Base-by-base conservation (phyloP, 2,113 vertebrate species). In the Irena cyanogastra region DNA sequence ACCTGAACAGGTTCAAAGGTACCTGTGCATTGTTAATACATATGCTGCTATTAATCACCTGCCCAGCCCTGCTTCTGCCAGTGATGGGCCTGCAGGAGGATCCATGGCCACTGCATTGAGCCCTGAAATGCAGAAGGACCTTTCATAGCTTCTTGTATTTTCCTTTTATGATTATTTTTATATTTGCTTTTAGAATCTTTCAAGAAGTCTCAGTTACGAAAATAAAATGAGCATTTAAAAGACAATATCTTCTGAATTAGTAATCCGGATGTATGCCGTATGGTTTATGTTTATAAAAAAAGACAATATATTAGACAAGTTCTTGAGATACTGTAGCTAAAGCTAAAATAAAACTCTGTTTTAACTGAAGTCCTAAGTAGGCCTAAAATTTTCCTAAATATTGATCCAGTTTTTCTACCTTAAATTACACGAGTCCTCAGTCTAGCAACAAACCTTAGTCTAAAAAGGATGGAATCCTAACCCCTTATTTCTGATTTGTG, bases 101-200 rank as follows among this genome's bases (percentile, higher is more conserved):
- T 54, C 45, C 74, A 44, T 1, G 3, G 35, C 41, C 45, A 5
- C 33, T 22, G 1, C 7, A 6, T 0, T 6, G n/a, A 66, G 28
- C 13, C 44, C 54, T 27, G 22, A 42, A 64, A 49, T 1, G 2
- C 3, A 39, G 49, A 26, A 45, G 11, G 8, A 47, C 45, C 14
- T 39, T 56, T 24, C 68, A 60, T 26, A 82, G 6, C 53, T 49
- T 57, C 63, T 60, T 42, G 60, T 28, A 7, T 47, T 39, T 87
- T 50, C 42, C 31, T 57, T 63, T 47, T 22, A 82, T 4, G 5
- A 31, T 59, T 59, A 30, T 39, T 91, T 68, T 21, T 8, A 57
- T 64, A 52, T 72, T 72, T 16, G 47, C 26, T 13, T 2, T 63
- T 52, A 60, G 33, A 35, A 39, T n/a, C 10, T 74, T 61, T 37